Conservation (phyloP, 2,888 invertebrate species). For the Rhamphomyia laevipes region DNA sequence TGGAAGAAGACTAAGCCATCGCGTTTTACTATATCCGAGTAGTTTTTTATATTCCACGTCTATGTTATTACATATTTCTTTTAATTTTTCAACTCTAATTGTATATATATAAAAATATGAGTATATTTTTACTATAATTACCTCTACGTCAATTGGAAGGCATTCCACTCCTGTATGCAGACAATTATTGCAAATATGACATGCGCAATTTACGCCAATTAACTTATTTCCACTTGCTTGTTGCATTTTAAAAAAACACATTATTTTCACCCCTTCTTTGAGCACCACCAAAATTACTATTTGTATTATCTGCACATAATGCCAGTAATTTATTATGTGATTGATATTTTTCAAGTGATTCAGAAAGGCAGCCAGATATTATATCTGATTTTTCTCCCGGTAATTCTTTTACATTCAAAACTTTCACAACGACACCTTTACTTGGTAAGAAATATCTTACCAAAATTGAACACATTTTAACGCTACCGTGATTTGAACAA, state of each 20-base stretch:
- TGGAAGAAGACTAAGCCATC: constrained; percentile 3
- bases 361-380: neutral
- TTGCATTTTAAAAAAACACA: neutral
- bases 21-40: constrained; percentile 4
- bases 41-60: constrained; percentile 5
- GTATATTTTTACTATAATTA: constrained; percentile 7
- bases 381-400: constrained; percentile 11
- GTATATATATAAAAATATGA: constrained; percentile 3
- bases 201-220: constrained; percentile 9
- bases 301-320: constrained; percentile 9
- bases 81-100: constrained; percentile 4
- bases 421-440: constrained; percentile 12
- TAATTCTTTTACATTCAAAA: constrained; percentile 10
- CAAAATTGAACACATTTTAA: constrained; percentile 13
- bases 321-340: constrained; percentile 5
- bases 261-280: constrained; percentile 4
- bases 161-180: constrained; percentile 3
- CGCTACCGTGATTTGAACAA: constrained; percentile 10
- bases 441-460: constrained; percentile 11
- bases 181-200: constrained; percentile 8
- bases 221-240: neutral
- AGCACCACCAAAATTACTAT: constrained; percentile 10
- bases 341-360: constrained; percentile 1
- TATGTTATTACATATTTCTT: neutral
- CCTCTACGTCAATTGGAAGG: constrained; percentile 5